Percentiles rank a stretch among this genome's conserved stretches.
Evolutionary conservation across 2,797 vertebrate genomes (phyloP).

Genomic region (Falco berigora): DNA sequence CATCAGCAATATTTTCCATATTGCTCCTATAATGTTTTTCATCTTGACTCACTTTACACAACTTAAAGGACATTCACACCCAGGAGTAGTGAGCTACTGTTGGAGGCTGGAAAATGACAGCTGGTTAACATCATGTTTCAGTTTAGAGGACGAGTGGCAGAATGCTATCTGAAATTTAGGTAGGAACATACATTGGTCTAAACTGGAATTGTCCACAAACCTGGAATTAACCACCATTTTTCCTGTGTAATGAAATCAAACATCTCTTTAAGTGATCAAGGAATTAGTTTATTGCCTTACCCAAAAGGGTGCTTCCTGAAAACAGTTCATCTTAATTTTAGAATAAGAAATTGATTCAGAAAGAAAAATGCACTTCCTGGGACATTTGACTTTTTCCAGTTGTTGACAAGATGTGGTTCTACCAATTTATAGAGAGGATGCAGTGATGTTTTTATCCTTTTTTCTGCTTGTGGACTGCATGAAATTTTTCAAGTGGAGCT

Average conservation of each 20-base stretch:
- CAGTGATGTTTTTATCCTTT: not conserved
- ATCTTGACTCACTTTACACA: not conserved
- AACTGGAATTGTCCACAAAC: not conserved
- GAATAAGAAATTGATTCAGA: not conserved
- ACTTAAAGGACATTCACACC: not conserved
- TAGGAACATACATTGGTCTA: not conserved
- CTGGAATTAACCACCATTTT: not conserved
- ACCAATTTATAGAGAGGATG: not conserved
- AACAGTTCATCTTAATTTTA: not conserved
- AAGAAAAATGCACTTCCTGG: not conserved
- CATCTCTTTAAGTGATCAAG: not conserved
- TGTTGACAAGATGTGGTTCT: not conserved
- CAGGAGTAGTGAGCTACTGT: not conserved
- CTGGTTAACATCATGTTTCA: not conserved
- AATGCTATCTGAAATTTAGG: not conserved
- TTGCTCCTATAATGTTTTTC: not conserved
- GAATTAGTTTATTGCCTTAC: not conserved
- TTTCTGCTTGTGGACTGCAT: not conserved
- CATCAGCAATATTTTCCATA: not conserved
- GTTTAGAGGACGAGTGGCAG: not conserved
- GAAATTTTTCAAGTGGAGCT: not conserved
- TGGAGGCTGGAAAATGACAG: not conserved
- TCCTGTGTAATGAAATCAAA: not conserved
- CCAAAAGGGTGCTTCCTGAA: not conserved
- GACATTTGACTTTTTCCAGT: not conserved